These are phyloP conservation scores for Clarias gariepinus DNA, from an alignment of 2,113 vertebrate species.

Conservation along the genomic window DNA sequence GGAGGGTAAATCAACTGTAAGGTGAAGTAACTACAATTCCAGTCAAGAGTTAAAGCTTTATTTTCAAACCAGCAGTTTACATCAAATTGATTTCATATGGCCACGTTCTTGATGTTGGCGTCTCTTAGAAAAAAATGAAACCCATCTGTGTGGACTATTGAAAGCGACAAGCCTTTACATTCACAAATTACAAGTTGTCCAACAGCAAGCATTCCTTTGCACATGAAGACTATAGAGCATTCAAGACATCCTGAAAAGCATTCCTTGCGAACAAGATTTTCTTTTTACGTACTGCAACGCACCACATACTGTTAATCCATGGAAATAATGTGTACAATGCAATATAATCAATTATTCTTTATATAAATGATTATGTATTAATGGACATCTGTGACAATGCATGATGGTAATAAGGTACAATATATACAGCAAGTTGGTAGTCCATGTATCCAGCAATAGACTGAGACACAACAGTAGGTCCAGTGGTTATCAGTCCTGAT, in stretches of 20 bases:
- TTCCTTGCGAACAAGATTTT: conserved; percentile 19
- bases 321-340: conserved; percentile 24
- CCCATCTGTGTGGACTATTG: conserved; percentile 25
- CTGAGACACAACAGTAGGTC: conserved; percentile 3
- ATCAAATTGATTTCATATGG: conserved; percentile 35
- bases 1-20: conserved; percentile 3
- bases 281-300: conserved; percentile 24
- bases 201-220: conserved; percentile 46
- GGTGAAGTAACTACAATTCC: not conserved
- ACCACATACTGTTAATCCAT: conserved; percentile 31
- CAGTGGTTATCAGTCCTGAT: conserved; percentile 4
- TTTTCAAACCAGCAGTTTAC: conserved; percentile 45
- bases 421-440: conserved; percentile 40
- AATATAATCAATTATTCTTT: conserved; percentile 14
- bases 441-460: conserved; percentile 27
- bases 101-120: conserved; percentile 33
- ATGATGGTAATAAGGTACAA: conserved; percentile 24
- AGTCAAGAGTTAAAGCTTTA: conserved; percentile 46
- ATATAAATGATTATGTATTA: conserved; percentile 19
- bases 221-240: conserved; percentile 36
- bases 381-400: not conserved
- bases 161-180: conserved; percentile 36
- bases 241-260: conserved; percentile 35
- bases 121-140: conserved; percentile 41
- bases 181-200: conserved; percentile 44